Base-by-base conservation (phyloP, 2,888 invertebrate genomes). In the Napeogenes inachia region DNA sequence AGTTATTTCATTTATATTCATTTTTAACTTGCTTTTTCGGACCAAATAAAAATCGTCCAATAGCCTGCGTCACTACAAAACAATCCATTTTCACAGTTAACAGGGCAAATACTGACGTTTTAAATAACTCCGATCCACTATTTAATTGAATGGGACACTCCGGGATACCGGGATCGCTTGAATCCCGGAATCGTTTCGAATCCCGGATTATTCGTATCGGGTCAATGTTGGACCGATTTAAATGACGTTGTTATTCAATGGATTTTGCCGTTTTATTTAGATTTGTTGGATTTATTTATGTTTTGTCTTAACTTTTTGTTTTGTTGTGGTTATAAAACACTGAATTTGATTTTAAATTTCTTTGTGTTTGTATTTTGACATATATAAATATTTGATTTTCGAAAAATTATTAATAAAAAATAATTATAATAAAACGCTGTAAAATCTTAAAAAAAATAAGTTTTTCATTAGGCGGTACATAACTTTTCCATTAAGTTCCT, bases 81-180 rank as follows among this genome's bases (percentile, higher is more conserved):
- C 59, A 59, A 59, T 53, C 53, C 58, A 53, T 59, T 62, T 56
- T 55, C 58, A 58, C 55, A 62, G 62, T 62, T 59, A 59, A 59
- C 56, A 53, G 62, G 50, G 56, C 62, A 59, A 62, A 56, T 45
- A 54, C 56, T 53, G 56, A 32, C 45, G 62, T 63, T 63, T 63
- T 57, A 63, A 63, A 63, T 63, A 60, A 63, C 60, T 57, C 46
- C 60, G 32, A 46, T 57, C 57, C 60, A 55, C 32, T 57, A 57
- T 59, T 63, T 63, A 63, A 63, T 63, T 63, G 63, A 57, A 63
- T 54, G 46, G 46, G 60, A 63, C 63, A 63, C 63, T 57, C 57
- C 56, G 57, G 54, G 60, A 59, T 63, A 57, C 60, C 57, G 30
- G 57, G 50, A 50, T 50, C 50, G 50, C 50, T 50, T 30, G 50